Percentiles rank a stretch among this genome's conserved stretches.
phyloP scores from a whole-genome alignment of 2,888 invertebrate species.

The Dynastes hyllus region DNA sequence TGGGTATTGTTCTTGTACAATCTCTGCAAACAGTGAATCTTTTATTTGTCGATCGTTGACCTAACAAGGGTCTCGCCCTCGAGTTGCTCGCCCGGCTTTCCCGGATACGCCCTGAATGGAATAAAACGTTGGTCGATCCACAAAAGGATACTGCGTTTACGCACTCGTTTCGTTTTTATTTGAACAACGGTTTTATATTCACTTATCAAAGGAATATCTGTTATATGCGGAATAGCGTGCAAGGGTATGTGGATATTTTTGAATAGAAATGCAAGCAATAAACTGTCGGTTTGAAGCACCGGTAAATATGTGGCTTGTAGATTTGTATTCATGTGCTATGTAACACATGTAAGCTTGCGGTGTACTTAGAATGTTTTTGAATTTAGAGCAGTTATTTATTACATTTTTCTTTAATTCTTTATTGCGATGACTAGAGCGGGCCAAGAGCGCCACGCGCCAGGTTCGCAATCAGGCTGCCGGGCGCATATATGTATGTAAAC shows the following conservation, averaged over 20 bases:
- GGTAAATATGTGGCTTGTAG: no score
- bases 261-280: neutral
- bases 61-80: constrained; percentile 43
- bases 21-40: constrained; percentile 42
- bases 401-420: no score
- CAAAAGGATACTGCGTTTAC: constrained; percentile 21
- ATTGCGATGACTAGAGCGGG: no score
- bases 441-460: no score
- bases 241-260: neutral
- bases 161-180: constrained; percentile 12
- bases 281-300: neutral
- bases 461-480: no score
- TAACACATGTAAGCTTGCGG: no score
- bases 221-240: neutral
- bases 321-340: no score
- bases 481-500: no score
- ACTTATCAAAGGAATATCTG: constrained; percentile 29
- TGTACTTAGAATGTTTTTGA: no score
- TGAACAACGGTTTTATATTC: constrained; percentile 40
- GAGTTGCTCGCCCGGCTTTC: neutral
- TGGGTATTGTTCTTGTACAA: neutral
- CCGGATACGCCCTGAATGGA: constrained; percentile 22
- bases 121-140: constrained; percentile 26
- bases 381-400: no score
- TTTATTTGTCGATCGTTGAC: constrained; percentile 44